Percentiles rank a stretch among this genome's conserved stretches.
Evolutionary conservation across 1,140 invertebrate species (phyloP).

Genomic region (Drosophila persimilis): DNA sequence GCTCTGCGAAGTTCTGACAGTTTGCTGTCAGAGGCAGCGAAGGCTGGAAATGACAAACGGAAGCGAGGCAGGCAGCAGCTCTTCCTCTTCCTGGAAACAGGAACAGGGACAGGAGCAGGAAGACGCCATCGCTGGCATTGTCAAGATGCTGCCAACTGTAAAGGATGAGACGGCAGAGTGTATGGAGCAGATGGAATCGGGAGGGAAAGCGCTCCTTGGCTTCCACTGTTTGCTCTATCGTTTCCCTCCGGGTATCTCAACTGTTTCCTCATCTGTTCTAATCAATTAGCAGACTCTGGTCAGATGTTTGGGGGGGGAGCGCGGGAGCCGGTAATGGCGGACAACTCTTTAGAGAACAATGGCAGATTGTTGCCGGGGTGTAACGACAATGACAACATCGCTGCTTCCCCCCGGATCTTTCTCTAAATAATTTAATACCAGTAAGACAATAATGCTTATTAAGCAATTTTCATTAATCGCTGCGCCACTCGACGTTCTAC

Average conservation of each 20-base stretch:
- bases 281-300: conserved; percentile 65
- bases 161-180: conserved; percentile 10
- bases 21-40: conserved; percentile 70
- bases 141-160: conserved; percentile 28
- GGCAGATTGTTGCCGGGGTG: conserved; percentile 46
- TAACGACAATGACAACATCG: conserved; percentile 13
- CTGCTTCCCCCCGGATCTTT: conserved; percentile 41
- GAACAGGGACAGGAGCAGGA: not conserved
- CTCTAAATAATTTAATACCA: conserved; percentile 78
- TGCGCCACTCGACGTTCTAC: conserved; percentile 67
- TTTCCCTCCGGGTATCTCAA: conserved; percentile 18
- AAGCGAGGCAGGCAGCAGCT: conserved; percentile 45
- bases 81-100: conserved; percentile 57
- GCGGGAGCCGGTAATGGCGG: conserved; percentile 6
- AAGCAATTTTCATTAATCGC: conserved; percentile 81
- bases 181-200: not conserved
- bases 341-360: conserved; percentile 66
- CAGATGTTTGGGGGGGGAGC: conserved; percentile 9
- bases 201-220: conserved; percentile 1
- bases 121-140: conserved; percentile 17
- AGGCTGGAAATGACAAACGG: conserved; percentile 76
- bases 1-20: conserved; percentile 69
- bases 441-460: conserved; percentile 80
- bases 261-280: conserved; percentile 33
- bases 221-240: conserved; percentile 44